Base-by-base conservation (phyloP, 2,888 invertebrate species). In the Diogma glabrata region DNA sequence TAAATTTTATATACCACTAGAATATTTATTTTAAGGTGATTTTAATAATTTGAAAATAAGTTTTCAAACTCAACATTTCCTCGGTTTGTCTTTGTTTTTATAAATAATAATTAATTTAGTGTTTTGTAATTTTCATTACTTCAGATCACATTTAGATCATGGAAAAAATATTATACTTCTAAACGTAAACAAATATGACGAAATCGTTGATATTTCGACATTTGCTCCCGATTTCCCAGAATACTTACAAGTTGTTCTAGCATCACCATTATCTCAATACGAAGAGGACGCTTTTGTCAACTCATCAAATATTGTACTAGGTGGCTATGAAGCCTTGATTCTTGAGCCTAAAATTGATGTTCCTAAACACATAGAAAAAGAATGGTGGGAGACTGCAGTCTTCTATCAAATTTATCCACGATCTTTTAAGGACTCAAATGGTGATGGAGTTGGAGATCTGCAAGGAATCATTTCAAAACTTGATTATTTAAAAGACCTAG, bases 321-420 rank as follows among this genome's bases (percentile, higher is more conserved):
- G 43, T 7, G n/a, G 22, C n/a, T 43, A 43, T 6, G 43, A 43
- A 22, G 20, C 43, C 9, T 43, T 43, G 22, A 43, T 43, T n/a
- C 14, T 43, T 9, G 23, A 22, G 23, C 43, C 20, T 8, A 43
- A 22, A 43, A 22, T 22, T 22, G 22, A 43, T 8, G 43, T 14
- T 5, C 22, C n/a, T 8, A 30, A 22, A 14, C 22, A 14, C 48
- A n/a, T n/a, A 47, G 68, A 70, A 4, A 56, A 70, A 4, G 75
- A 77, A 54, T 91, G 92, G 91, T 89, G 86, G 82, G 78, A 84
- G 60, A 79, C 78, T 9, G 78, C 82, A 2, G 75, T 68, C 12
- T 77, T 87, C 60, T 91, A 92, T 67, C 87, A 90, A 64, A 81
- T 88, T 48, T 85, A 86, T 63, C 82, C 87, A 1, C 76, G 84